These are phyloP conservation scores for Ericerus pela DNA, from an alignment of 1,140 invertebrate species.

Conservation along the genomic window DNA sequence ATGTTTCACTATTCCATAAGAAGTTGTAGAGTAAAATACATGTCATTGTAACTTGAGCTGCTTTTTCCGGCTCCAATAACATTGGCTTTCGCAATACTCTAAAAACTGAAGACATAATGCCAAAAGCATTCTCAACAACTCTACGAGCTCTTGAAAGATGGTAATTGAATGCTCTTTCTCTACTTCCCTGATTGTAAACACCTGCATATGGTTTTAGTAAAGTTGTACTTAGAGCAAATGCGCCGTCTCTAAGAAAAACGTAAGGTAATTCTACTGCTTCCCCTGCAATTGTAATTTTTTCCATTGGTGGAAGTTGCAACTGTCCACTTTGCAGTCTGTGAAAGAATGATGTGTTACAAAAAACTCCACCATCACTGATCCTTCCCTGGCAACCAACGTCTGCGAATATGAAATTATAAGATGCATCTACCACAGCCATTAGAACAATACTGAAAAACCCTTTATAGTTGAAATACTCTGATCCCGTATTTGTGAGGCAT, in stretches of 20 bases:
- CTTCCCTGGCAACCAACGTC: slow-evolving; percentile 33
- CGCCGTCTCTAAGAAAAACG: slow-evolving; percentile 32
- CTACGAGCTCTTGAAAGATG: slow-evolving; percentile 27
- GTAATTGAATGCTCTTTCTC: slow-evolving; percentile 13
- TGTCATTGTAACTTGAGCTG: slow-evolving; percentile 25
- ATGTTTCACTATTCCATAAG: slow-evolving; percentile 7
- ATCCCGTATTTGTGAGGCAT: slow-evolving; percentile 26
- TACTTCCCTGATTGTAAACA: slow-evolving; percentile 16
- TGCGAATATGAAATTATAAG: slow-evolving; percentile 28
- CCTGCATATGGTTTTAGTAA: slow-evolving; percentile 26
- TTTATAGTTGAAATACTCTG: slow-evolving; percentile 37
- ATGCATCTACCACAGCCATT: slow-evolving; percentile 27
- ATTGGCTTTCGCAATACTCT: slow-evolving; percentile 19
- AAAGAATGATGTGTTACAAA: slow-evolving; percentile 25
- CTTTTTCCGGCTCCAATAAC: slow-evolving; percentile 25
- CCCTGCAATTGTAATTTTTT: background rate
- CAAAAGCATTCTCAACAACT: slow-evolving; percentile 35
- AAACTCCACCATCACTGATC: slow-evolving; percentile 30
- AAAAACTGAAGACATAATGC: slow-evolving; percentile 21
- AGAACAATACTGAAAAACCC: slow-evolving; percentile 31
- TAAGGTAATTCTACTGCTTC: slow-evolving; percentile 26
- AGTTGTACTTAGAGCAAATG: slow-evolving; percentile 26
- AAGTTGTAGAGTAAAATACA: slow-evolving; percentile 25
- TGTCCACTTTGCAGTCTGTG: slow-evolving; percentile 23
- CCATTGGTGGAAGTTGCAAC: slow-evolving; percentile 25